phyloP scores from a whole-genome alignment of 2,113 vertebrate species.

The Dicentrarchus labrax region DNA sequence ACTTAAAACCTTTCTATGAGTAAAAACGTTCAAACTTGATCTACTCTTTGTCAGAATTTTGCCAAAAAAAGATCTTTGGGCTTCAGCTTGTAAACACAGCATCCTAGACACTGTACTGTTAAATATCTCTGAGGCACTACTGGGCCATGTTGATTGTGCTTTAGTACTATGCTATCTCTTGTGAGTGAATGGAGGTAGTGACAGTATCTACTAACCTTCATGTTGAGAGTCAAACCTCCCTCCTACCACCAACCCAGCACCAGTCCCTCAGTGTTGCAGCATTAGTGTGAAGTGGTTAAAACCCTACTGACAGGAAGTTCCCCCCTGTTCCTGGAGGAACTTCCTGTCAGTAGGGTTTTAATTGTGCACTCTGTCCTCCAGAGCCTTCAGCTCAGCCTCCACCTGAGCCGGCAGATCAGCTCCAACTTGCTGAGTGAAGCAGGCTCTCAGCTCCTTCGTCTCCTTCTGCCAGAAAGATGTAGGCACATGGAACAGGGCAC shows the following conservation, averaged over 20 bases:
- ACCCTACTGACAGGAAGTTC: background rate
- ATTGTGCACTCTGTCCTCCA: slow-evolving; percentile 86
- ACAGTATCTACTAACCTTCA: slow-evolving; percentile 16
- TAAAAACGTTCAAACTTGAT: slow-evolving; percentile 9
- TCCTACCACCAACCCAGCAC: background rate
- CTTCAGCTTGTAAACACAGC: slow-evolving; percentile 69
- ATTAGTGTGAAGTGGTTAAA: slow-evolving; percentile 30
- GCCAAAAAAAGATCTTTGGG: slow-evolving; percentile 36
- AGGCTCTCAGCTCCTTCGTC: slow-evolving; percentile 87
- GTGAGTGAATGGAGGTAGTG: slow-evolving; percentile 20
- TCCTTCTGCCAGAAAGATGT: slow-evolving; percentile 95
- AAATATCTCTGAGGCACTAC: slow-evolving; percentile 39
- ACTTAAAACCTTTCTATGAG: slow-evolving; percentile 7
- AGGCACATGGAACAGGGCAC: slow-evolving; percentile 89
- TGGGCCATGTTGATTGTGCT: slow-evolving; percentile 2
- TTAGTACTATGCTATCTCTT: background rate
- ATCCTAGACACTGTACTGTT: slow-evolving; percentile 17
- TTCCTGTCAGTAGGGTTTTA: slow-evolving; percentile 61
- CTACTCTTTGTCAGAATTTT: background rate
- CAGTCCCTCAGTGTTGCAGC: slow-evolving; percentile 19
- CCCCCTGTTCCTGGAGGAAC: background rate
- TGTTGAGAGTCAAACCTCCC: slow-evolving; percentile 23
- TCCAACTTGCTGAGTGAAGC: slow-evolving; percentile 91
- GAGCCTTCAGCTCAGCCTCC: slow-evolving; percentile 86
- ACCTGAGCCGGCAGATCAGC: slow-evolving; percentile 89